A percentile compares a stretch with the other conserved stretches of the same genome.
phyloP scores from a whole-genome alignment of 1,140 invertebrate species.

The Cydia fagiglandana region DNA sequence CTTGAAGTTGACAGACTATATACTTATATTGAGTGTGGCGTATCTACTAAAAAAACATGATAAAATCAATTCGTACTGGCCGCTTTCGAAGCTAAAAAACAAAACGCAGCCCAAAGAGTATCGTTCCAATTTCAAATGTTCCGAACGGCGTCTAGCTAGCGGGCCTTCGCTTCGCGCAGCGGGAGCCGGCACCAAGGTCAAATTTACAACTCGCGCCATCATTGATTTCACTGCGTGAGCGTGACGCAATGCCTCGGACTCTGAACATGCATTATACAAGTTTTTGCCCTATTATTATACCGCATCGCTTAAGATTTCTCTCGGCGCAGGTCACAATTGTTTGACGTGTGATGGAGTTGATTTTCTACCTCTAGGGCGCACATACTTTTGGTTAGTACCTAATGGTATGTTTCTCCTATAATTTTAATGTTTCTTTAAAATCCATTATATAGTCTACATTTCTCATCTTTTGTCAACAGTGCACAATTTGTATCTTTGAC shows the following conservation, averaged over 20 bases:
- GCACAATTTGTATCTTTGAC: no score
- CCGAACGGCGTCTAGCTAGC: constrained; percentile 24
- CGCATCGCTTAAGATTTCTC: constrained; percentile 29
- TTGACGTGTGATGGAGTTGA: neutral
- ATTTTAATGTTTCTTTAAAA: no score
- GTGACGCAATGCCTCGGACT: constrained; percentile 54
- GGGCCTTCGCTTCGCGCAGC: constrained; percentile 23
- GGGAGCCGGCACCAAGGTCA: constrained; percentile 54
- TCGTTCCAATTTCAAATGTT: constrained; percentile 28
- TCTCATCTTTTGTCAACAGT: no score
- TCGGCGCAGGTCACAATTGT: constrained; percentile 12
- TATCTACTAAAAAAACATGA: no score
- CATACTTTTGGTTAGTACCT: neutral
- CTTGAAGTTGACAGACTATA: no score
- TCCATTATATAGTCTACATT: no score
- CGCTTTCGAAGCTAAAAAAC: constrained; percentile 11
- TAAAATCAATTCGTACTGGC: neutral
- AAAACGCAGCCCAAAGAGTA: constrained; percentile 18
- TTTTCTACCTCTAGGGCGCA: neutral
- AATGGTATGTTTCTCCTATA: no score
- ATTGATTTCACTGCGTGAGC: constrained; percentile 64
- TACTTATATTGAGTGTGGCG: no score
- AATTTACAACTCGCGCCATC: constrained; percentile 65
- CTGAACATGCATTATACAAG: constrained; percentile 42
- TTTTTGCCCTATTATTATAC: constrained; percentile 33